Conservation (phyloP, 2,888 invertebrate genomes). For the Parnassius apollo region DNA sequence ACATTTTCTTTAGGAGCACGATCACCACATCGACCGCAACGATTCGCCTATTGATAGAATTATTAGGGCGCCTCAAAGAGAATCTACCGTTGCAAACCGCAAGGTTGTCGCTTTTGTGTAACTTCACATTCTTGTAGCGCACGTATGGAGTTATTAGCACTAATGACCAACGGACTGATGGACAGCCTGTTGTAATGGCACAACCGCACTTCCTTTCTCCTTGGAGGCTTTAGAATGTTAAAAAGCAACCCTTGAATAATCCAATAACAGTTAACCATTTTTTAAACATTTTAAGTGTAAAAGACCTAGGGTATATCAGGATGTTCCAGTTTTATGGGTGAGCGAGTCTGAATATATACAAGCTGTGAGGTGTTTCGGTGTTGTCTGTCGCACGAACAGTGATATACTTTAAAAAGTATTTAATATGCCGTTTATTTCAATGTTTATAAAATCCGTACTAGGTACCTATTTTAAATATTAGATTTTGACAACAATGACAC, state of each 20-base stretch:
- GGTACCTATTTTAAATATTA: too few relatives aligned
- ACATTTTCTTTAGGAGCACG: constrained; percentile 52
- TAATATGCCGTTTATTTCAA: too few relatives aligned
- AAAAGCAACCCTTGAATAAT: constrained; percentile 8
- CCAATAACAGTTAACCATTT: constrained; percentile 4
- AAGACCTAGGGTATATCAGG: too few relatives aligned
- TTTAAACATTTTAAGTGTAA: too few relatives aligned
- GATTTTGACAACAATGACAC: too few relatives aligned
- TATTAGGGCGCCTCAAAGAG: constrained; percentile 55
- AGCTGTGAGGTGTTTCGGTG: too few relatives aligned
- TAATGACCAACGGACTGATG: constrained; percentile 59
- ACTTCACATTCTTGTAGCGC: constrained; percentile 47
- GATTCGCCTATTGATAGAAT: constrained; percentile 71
- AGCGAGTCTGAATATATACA: too few relatives aligned
- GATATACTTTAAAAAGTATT: too few relatives aligned
- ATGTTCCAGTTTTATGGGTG: too few relatives aligned
- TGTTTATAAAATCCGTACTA: too few relatives aligned
- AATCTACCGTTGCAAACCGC: constrained; percentile 58
- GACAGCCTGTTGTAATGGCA: constrained; percentile 52
- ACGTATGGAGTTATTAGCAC: constrained; percentile 71
- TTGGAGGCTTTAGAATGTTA: constrained; percentile 22
- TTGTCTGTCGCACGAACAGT: too few relatives aligned
- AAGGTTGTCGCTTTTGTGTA: constrained; percentile 54
- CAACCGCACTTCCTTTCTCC: constrained; percentile 58
- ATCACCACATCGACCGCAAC: constrained; percentile 69